A percentile compares a stretch with the other conserved stretches of the same genome.
Conservation (phyloP, 92 coral and sea anemone species). For the Epizoanthus ramosus region DNA sequence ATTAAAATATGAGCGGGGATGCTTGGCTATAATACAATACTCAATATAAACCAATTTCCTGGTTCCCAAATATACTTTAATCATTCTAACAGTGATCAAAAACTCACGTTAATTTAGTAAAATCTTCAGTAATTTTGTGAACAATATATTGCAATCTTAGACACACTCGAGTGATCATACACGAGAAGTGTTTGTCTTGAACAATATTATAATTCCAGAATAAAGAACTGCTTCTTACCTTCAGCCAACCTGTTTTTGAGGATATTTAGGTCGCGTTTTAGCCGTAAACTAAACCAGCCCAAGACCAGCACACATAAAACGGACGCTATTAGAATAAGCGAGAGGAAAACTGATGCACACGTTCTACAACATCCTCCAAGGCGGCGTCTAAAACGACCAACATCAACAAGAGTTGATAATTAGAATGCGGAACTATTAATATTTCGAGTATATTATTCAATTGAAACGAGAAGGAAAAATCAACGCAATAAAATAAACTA, state of each 20-base stretch:
- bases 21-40: too few relatives aligned
- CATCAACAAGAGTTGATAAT: not conserved
- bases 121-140: not conserved
- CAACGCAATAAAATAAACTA: not conserved
- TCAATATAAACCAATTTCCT: too few relatives aligned
- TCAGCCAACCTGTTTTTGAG: conserved; percentile 74
- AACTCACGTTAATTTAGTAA: not conserved
- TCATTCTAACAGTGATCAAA: too few relatives aligned
- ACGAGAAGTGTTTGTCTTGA: conserved; percentile 20
- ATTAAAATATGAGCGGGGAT: too few relatives aligned
- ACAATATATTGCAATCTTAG: conserved; percentile 27
- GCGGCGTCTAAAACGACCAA: conserved; percentile 58
- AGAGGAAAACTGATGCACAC: conserved; percentile 82
- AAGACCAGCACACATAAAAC: conserved; percentile 81
- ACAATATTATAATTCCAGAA: not conserved
- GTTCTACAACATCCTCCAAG: conserved; percentile 85
- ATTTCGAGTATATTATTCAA: conserved; percentile 27
- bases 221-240: conserved; percentile 57
- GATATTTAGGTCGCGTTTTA: conserved; percentile 79
- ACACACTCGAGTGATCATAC: conserved; percentile 33
- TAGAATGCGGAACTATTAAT: conserved; percentile 13
- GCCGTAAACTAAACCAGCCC: conserved; percentile 88
- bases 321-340: conserved; percentile 83
- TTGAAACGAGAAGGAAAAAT: conserved; percentile 13
- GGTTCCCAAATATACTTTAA: too few relatives aligned